Percentiles rank a stretch among this genome's conserved stretches.
Evolutionary conservation across 2,113 vertebrate genomes (phyloP).

Genomic region (Pungitius pungitius): DNA sequence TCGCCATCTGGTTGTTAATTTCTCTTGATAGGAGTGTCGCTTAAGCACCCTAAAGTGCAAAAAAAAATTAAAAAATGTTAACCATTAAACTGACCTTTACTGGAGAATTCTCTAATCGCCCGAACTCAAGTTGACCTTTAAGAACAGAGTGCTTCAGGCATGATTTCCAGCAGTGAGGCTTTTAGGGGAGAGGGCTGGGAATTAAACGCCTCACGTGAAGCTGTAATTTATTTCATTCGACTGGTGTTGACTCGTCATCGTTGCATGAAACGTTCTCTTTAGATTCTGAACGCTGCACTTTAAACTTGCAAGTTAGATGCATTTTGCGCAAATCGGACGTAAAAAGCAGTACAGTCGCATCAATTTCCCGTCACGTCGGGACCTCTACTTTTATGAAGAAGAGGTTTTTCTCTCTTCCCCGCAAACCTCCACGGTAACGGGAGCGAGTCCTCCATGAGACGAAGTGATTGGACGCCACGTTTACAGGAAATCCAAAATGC

Average conservation of each 20-base stretch:
- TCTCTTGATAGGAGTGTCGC: constrained; percentile 30
- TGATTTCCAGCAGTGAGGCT: constrained; percentile 35
- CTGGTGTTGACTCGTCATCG: background rate
- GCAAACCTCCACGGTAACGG: too few relatives aligned
- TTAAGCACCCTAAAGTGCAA: constrained; percentile 30
- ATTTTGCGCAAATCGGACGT: background rate
- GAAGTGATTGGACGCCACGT: too few relatives aligned
- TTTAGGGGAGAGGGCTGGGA: background rate
- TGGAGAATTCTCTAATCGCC: constrained; percentile 21
- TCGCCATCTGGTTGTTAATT: constrained; percentile 36
- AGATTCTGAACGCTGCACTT: background rate
- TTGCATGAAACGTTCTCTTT: background rate
- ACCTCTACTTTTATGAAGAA: too few relatives aligned
- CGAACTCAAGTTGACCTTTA: constrained; percentile 27
- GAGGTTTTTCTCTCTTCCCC: too few relatives aligned
- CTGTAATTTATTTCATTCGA: background rate
- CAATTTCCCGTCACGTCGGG: background rate
- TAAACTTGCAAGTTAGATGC: background rate
- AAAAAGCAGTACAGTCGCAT: background rate
- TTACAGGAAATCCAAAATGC: background rate
- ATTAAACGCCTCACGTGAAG: constrained; percentile 1
- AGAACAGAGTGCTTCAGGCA: constrained; percentile 6
- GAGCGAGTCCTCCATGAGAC: too few relatives aligned
- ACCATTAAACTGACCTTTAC: constrained; percentile 59
- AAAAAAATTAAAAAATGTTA: constrained; percentile 34